Percentiles rank a stretch among this genome's conserved stretches.
Evolutionary conservation across 2,113 vertebrate genomes (phyloP).

Genomic region (Progne subis): DNA sequence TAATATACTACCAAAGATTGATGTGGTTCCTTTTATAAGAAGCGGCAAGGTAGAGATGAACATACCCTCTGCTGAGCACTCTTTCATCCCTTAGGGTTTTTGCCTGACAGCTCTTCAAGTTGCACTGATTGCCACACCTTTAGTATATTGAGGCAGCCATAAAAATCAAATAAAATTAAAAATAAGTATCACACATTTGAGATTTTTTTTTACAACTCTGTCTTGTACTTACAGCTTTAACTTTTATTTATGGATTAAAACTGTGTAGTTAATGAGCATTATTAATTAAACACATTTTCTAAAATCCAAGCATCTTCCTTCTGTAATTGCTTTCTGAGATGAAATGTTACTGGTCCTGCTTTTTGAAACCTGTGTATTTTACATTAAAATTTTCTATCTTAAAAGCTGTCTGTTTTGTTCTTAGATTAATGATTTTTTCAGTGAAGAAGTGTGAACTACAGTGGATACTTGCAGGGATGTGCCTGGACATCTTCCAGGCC

Average conservation of each 20-base stretch:
- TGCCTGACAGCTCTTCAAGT: not conserved
- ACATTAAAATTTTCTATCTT: not conserved
- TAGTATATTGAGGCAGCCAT: not conserved
- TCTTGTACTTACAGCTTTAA: conserved; percentile 15
- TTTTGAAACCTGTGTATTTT: not conserved
- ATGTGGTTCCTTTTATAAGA: not conserved
- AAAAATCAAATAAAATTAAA: conserved; percentile 27
- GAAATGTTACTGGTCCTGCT: not conserved
- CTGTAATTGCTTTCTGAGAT: conserved; percentile 19
- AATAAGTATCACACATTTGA: conserved; percentile 1
- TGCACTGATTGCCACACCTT: not conserved
- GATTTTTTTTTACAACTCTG: not conserved
- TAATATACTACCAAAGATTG: conserved; percentile 64
- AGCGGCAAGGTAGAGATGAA: not conserved
- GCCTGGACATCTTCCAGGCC: not conserved
- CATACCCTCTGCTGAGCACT: not conserved
- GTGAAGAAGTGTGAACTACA: not conserved
- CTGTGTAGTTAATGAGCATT: conserved; percentile 42
- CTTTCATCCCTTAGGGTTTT: not conserved
- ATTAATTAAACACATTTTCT: conserved; percentile 53
- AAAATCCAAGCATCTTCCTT: conserved; percentile 14
- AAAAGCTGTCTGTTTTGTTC: not conserved
- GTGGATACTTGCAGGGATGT: not conserved
- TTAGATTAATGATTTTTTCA: not conserved
- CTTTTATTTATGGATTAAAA: conserved; percentile 57